Evolutionary conservation across 1,140 invertebrate genomes (phyloP), one percentile per base, ranked within the genome.

Genomic region (Drosophila subpulchrella): DNA sequence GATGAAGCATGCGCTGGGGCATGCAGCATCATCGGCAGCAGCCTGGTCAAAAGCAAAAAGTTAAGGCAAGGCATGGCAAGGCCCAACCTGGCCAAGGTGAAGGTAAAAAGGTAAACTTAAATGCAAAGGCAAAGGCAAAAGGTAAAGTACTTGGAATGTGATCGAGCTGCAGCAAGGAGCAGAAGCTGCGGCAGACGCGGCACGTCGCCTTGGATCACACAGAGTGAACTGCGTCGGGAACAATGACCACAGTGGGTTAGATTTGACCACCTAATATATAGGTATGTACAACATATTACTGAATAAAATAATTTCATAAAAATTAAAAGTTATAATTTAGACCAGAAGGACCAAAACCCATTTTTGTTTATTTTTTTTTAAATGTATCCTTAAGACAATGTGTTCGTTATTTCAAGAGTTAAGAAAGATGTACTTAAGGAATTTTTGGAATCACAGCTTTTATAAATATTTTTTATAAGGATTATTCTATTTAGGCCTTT

Each of bases 1-100:
- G 83, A 83, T 88, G 84, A 88, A 88, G 83, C 83, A 88, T 88
- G 84, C 79, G 71, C 83, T 83, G 83, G 58, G 79, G 76, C 82
- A 86, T 86, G 82, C 79, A 78, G 72, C 79, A 76, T 67, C 55
- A 38, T 10, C 62, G 32, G 57, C 63, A 67, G 54, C 53, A 55
- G 39, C 76, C 50, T 32, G 30, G 39, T 42, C 62, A 72, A 79
- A 63, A 60, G 73, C 66, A 72, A 76, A 84, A 73, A 80, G 66
- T 61, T 81, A 75, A 61, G 66, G 57, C 60, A 59, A 80, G 42
- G 53, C 12, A 27, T 27, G 27, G 3, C 4, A 27, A 27, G 39
- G 6, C 15, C 30, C 38, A 58, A 6, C 27, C 55, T 34, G 56
- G 34, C 65, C 66, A 65, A 83, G 75, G 67, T 47, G 50, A 81